phyloP scores from a whole-genome alignment of 2,797 vertebrate genomes.

The Scolopax bukidnonensis region DNA sequence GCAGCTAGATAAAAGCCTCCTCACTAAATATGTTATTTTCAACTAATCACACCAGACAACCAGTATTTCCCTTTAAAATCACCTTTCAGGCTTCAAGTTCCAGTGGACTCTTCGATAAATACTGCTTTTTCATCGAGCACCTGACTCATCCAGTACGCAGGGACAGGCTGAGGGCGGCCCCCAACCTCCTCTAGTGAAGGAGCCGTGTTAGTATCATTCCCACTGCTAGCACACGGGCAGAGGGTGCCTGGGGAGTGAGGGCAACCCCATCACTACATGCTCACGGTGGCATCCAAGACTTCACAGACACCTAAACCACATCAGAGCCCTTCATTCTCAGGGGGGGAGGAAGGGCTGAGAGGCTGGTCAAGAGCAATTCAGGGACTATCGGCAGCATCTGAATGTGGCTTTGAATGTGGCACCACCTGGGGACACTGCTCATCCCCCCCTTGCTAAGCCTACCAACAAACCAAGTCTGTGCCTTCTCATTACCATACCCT shows the following conservation, averaged over 20 bases:
- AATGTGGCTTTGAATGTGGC: not conserved
- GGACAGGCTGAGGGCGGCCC: not conserved
- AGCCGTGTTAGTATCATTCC: fast-evolving
- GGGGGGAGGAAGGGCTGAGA: not conserved
- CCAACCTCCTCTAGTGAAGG: not conserved
- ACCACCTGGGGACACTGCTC: not conserved
- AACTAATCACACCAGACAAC: not conserved
- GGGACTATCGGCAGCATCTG: not conserved
- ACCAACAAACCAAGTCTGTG: not conserved
- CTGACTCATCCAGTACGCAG: not conserved
- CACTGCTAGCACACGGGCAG: fast-evolving
- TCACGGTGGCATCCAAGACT: not conserved
- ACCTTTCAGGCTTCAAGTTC: not conserved
- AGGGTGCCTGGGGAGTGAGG: not conserved
- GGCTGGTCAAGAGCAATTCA: not conserved
- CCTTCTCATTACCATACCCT: not conserved
- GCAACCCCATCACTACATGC: not conserved
- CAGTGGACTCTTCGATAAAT: not conserved
- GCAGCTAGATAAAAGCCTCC: not conserved
- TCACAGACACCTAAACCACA: not conserved
- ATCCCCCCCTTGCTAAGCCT: not conserved
- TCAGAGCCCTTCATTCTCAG: not conserved
- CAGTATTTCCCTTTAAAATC: not conserved
- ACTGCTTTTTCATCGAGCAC: not conserved
- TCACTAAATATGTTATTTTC: not conserved